Percentiles rank a stretch among this genome's conserved stretches.
These are phyloP conservation scores for Hycleus cichorii DNA, from an alignment of 1,140 invertebrate genomes.

Conservation along the genomic window DNA sequence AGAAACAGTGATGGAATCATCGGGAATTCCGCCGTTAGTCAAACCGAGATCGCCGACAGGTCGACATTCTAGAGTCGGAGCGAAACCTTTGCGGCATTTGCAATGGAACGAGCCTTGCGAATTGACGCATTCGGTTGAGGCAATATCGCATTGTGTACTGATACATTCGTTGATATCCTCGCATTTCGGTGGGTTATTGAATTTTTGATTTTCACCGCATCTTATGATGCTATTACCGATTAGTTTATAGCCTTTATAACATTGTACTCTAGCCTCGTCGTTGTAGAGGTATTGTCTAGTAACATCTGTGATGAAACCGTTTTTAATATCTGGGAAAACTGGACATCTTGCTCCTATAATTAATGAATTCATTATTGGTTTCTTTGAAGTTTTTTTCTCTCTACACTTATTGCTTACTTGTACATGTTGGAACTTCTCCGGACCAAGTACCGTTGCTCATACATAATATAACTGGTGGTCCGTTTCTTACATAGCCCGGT, in stretches of 20 bases:
- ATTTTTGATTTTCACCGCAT: conserved; percentile 79
- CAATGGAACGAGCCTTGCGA: conserved; percentile 87
- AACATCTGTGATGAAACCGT: conserved; percentile 75
- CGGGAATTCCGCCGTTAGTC: conserved; percentile 81
- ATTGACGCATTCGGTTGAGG: conserved; percentile 87
- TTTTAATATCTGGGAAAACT: conserved; percentile 73
- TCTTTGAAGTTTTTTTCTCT: neutral
- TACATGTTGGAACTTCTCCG: conserved; percentile 79
- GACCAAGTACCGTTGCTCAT: conserved; percentile 97
- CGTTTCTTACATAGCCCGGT: conserved; percentile 81
- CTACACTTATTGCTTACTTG: conserved; percentile 49
- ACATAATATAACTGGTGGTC: conserved; percentile 85
- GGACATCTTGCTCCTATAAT: conserved; percentile 66
- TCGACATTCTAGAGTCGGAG: conserved; percentile 80
- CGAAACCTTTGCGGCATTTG: conserved; percentile 78
- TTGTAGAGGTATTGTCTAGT: conserved; percentile 72
- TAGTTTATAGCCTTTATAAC: conserved; percentile 80
- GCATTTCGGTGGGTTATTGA: conserved; percentile 77
- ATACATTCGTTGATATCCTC: conserved; percentile 92
- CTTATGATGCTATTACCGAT: conserved; percentile 80
- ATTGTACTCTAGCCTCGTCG: conserved; percentile 88
- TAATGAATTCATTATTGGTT: neutral
- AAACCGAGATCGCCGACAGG: conserved; percentile 83
- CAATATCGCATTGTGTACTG: conserved; percentile 79
- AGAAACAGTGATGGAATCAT: conserved; percentile 82